A percentile compares a stretch with the other conserved stretches of the same genome.
Evolutionary conservation across 2,888 invertebrate genomes (phyloP).

Genomic region (Oxytorus armatus): DNA sequence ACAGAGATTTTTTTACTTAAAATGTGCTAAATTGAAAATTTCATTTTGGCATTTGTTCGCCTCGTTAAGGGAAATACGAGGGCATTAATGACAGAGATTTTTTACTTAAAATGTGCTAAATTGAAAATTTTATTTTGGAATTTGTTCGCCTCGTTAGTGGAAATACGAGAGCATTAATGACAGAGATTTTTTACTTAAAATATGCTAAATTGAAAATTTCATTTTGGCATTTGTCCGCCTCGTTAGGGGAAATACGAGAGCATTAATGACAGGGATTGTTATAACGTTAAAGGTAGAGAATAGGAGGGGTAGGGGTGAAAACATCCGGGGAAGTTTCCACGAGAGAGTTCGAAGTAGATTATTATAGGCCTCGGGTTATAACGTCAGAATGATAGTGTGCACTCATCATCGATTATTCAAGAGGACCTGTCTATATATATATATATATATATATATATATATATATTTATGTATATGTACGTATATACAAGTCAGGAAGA

Average conservation of each 20-base stretch:
- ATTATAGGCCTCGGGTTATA: slow-evolving; percentile 42
- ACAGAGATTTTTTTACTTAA: not conserved
- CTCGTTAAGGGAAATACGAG: slow-evolving; percentile 16
- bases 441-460: not conserved
- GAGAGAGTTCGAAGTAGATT: slow-evolving; percentile 51
- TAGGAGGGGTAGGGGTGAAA: too few relatives aligned
- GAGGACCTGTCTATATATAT: slow-evolving; percentile 24
- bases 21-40: slow-evolving; percentile 22
- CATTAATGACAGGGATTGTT: slow-evolving; percentile 34
- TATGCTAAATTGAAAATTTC: slow-evolving; percentile 25
- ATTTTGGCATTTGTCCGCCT: slow-evolving; percentile 4
- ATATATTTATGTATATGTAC: slow-evolving; percentile 11
- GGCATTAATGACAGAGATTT: slow-evolving; percentile 34
- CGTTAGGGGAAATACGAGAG: slow-evolving; percentile 14
- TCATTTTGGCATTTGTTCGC: slow-evolving; percentile 1
- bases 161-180: slow-evolving; percentile 31
- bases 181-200: not conserved
- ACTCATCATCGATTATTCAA: slow-evolving; percentile 73
- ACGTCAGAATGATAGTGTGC: slow-evolving; percentile 46
- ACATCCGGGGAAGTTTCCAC: slow-evolving; percentile 37
- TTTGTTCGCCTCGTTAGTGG: slow-evolving; percentile 20
- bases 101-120: slow-evolving; percentile 4
- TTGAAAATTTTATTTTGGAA: slow-evolving; percentile 10
- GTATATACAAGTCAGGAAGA: slow-evolving; percentile 36
- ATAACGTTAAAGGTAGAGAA: too few relatives aligned